Evolutionary conservation across 1,140 invertebrate genomes (phyloP).

Genomic region (Atta cephalotes): DNA sequence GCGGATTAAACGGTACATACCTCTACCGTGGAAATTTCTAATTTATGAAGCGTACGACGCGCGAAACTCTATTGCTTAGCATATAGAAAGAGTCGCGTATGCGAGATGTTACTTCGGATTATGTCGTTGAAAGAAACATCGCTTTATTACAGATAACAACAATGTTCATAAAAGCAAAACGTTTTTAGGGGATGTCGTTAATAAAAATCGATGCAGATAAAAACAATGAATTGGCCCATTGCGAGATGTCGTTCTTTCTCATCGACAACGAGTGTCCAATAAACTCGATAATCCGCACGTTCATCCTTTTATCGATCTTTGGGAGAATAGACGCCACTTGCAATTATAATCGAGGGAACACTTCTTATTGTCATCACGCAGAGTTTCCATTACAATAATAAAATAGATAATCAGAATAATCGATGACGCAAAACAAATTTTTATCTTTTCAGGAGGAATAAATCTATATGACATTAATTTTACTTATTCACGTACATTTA

Average conservation of each 20-base stretch:
- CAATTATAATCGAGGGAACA: constrained; percentile 56
- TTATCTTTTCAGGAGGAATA: background rate
- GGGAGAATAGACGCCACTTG: constrained; percentile 40
- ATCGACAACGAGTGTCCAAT: constrained; percentile 19
- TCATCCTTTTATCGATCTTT: constrained; percentile 52
- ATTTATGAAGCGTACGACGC: constrained; percentile 37
- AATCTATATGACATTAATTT: background rate
- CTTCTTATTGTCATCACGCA: constrained; percentile 46
- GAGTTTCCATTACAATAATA: constrained; percentile 6
- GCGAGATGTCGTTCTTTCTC: background rate
- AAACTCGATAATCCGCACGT: constrained; percentile 32
- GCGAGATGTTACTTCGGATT: constrained; percentile 43
- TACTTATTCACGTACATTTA: background rate
- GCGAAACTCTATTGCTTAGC: background rate
- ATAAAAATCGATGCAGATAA: constrained; percentile 16
- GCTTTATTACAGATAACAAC: constrained; percentile 32
- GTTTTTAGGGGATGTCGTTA: constrained; percentile 22
- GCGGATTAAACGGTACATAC: constrained; percentile 25
- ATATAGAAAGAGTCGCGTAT: constrained; percentile 18
- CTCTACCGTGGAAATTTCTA: constrained; percentile 29
- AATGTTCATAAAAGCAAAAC: background rate
- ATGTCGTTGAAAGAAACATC: constrained; percentile 8
- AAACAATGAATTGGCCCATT: constrained; percentile 16
- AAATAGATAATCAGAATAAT: constrained; percentile 53
- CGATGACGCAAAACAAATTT: background rate